These are phyloP conservation scores for Carcinoscorpius rotundicauda DNA, from an alignment of 1,140 invertebrate genomes.

Conservation along the genomic window DNA sequence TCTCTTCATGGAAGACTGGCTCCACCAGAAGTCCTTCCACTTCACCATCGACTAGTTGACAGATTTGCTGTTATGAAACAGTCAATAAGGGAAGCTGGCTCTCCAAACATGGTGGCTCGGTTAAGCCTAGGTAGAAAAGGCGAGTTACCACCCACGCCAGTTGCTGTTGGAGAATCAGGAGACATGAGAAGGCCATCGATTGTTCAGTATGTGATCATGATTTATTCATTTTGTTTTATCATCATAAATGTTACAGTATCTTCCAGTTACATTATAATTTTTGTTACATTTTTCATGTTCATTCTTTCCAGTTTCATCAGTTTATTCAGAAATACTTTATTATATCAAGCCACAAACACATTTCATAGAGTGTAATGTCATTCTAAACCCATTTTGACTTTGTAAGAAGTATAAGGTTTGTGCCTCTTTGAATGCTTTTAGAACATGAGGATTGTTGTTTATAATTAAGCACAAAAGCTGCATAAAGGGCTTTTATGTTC, in stretches of 20 bases:
- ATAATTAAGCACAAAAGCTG: too few relatives aligned
- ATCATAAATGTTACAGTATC: background rate
- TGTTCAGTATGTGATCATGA: slow-evolving; percentile 46
- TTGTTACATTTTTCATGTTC: background rate
- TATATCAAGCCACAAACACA: background rate
- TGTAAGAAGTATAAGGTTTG: too few relatives aligned
- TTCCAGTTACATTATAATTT: background rate
- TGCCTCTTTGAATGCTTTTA: too few relatives aligned
- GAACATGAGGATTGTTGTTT: too few relatives aligned
- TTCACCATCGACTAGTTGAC: slow-evolving; percentile 76
- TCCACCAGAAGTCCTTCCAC: slow-evolving; percentile 62
- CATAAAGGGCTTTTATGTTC: too few relatives aligned
- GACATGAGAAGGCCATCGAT: slow-evolving; percentile 42
- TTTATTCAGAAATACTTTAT: too few relatives aligned
- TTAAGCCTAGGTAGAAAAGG: slow-evolving; percentile 21
- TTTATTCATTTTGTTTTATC: slow-evolving; percentile 10
- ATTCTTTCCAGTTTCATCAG: slow-evolving; percentile 5
- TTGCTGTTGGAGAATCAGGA: slow-evolving; percentile 10
- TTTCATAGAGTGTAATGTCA: too few relatives aligned
- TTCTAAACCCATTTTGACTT: too few relatives aligned
- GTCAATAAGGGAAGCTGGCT: slow-evolving; percentile 13
- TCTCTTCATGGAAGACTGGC: slow-evolving; percentile 68
- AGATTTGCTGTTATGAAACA: slow-evolving; percentile 54
- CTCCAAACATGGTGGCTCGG: slow-evolving; percentile 15
- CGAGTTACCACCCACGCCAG: slow-evolving; percentile 21